A percentile compares a stretch with the other conserved stretches of the same genome.
These are phyloP conservation scores for Leptinotarsa juncta DNA, from an alignment of 2,888 invertebrate genomes.

Conservation along the genomic window DNA sequence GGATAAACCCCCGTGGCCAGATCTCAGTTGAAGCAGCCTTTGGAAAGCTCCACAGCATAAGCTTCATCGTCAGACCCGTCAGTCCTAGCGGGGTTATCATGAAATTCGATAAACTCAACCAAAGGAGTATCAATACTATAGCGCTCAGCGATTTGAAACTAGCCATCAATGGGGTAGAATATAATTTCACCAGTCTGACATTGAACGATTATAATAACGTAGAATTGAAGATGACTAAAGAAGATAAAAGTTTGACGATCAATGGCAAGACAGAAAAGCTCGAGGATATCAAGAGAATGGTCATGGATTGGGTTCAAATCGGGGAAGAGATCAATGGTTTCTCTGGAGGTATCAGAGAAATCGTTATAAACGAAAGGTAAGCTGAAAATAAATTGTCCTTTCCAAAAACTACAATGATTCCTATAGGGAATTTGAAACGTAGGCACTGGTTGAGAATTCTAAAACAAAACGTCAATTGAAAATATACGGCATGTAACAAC, in stretches of 20 bases:
- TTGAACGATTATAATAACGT: slow-evolving; percentile 37
- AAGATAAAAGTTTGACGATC: slow-evolving; percentile 34
- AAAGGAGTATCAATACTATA: slow-evolving; percentile 6
- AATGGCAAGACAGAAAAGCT: slow-evolving; percentile 36
- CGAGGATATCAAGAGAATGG: slow-evolving; percentile 27
- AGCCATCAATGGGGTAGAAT: slow-evolving; percentile 18
- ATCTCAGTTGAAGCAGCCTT: slow-evolving; percentile 75
- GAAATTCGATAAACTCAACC: slow-evolving; percentile 34
- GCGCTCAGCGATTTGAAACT: slow-evolving; percentile 15
- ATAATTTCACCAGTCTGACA: slow-evolving; percentile 17
- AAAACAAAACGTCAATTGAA: no score
- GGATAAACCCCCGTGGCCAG: slow-evolving; percentile 84
- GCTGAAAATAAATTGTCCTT: slow-evolving; percentile 55
- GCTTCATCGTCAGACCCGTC: slow-evolving; percentile 50
- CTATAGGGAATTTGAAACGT: neutral
- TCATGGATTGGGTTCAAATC: slow-evolving; percentile 38
- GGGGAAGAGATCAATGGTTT: slow-evolving; percentile 59
- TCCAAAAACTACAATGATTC: neutral
- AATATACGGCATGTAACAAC: no score
- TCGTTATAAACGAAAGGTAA: slow-evolving; percentile 84
- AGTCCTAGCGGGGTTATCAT: slow-evolving; percentile 48
- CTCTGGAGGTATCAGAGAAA: slow-evolving; percentile 85
- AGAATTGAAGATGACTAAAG: slow-evolving; percentile 41
- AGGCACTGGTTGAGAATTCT: no score
- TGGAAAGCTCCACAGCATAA: slow-evolving; percentile 61